A percentile compares a stretch with the other conserved stretches of the same genome.
These are phyloP conservation scores for Lutraria lutraria DNA, from an alignment of 2,888 invertebrate species.

Conservation along the genomic window DNA sequence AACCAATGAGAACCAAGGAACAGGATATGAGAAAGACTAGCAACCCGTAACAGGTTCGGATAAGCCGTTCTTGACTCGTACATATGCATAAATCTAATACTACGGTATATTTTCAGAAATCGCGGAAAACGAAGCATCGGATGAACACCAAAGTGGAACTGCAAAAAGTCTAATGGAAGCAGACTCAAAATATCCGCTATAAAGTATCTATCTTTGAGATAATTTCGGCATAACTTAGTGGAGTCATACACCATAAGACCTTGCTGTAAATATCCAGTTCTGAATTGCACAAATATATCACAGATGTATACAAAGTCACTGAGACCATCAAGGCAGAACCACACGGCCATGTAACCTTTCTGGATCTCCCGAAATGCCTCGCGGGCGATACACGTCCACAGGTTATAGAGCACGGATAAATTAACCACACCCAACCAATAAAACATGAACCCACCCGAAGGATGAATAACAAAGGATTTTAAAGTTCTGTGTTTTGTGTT, in stretches of 20 bases:
- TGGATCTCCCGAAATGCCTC: conserved; percentile 97
- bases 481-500: conserved; percentile 43
- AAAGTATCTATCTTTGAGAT: conserved; percentile 94
- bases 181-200: conserved; percentile 94
- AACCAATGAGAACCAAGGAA: conserved; percentile 98
- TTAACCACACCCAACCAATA: conserved; percentile 97
- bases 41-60: conserved; percentile 98
- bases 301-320: conserved; percentile 95
- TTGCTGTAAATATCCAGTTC: conserved; percentile 96
- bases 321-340: conserved; percentile 90
- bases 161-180: conserved; percentile 94
- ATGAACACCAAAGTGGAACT: conserved; percentile 90
- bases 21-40: conserved; percentile 97
- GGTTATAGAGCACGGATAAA: conserved; percentile 95
- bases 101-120: conserved; percentile 91
- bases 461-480: conserved; percentile 91
- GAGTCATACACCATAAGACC: conserved; percentile 97
- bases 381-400: conserved; percentile 97
- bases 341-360: conserved; percentile 76
- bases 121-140: conserved; percentile 92
- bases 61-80: conserved; percentile 98
- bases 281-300: conserved; percentile 96
- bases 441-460: conserved; percentile 98
- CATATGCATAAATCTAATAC: conserved; percentile 95
- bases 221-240: conserved; percentile 95